Percentiles rank a stretch among this genome's conserved stretches.
phyloP scores from a whole-genome alignment of 2,113 vertebrate genomes.

The Genyomyrus donnyi region DNA sequence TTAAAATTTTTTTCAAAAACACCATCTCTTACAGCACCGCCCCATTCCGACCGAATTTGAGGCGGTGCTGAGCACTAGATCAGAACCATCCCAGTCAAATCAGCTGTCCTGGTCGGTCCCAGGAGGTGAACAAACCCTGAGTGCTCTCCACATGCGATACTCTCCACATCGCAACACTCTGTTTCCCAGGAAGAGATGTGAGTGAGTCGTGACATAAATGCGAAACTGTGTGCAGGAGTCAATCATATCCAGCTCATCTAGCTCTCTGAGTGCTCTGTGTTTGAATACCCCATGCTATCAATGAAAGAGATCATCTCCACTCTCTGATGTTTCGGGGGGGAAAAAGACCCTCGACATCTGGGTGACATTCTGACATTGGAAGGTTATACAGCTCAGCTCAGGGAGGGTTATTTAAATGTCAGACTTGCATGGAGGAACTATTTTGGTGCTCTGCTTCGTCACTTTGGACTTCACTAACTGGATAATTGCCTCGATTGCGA shows the following conservation, averaged over 20 bases:
- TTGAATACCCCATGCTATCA: neutral
- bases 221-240: neutral
- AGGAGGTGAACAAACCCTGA: neutral
- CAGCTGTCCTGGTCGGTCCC: neutral
- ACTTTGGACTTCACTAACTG: neutral
- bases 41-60: constrained; percentile 16
- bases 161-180: neutral
- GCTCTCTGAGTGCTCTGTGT: neutral
- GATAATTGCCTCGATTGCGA: neutral
- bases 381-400: neutral
- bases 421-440: neutral
- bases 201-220: neutral
- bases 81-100: neutral
- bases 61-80: constrained; percentile 24
- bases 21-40: constrained; percentile 33
- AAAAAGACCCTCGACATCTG: neutral
- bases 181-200: neutral
- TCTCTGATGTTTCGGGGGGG: neutral
- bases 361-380: neutral
- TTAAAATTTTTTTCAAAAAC: neutral
- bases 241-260: neutral
- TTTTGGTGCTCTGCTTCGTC: neutral
- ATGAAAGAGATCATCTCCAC: neutral
- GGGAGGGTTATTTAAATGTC: neutral
- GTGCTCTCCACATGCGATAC: neutral